Base-by-base conservation (phyloP, 2,113 vertebrate species). In the Caranx ignobilis region DNA sequence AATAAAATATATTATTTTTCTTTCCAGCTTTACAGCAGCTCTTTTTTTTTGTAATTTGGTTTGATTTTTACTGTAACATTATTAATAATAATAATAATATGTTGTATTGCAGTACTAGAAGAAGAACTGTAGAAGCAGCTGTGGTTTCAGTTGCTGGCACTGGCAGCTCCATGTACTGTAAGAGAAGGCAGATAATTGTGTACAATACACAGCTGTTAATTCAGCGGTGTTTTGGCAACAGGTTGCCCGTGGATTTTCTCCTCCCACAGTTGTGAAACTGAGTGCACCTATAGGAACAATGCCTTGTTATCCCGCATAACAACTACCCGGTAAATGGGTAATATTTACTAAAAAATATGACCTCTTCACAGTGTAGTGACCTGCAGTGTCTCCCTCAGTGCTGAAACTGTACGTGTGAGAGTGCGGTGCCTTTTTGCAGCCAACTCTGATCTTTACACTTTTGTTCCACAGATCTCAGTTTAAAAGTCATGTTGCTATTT, bases 401-500 rank as follows among this genome's bases (percentile, higher is more conserved):
- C 26, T 68, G 12, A 59, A 57, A 31, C 19, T 32, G 52, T 31
- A 73, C 12, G 68, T 61, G 5, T 50, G n/a, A 65, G 61, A 26
- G n/a, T 48, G 52, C 56, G 32, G 39, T 2, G 26, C 35, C 52
- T 71, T 50, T 71, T 56, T 76, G 41, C 72, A 77, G 71, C 62
- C 64, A 73, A 84, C 74, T 89, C 67, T 92, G 93, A 93, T 93
- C 91, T 93, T 93, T 93, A 92, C 71, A 93, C 90, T 92, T 91
- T 91, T 92, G 89, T 87, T 83, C 55, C 87, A 87, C 67, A 82
- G 81, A 86, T 79, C 86, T 93, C 92, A 77, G 61, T 94, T 93
- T 95, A 95, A 96, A 96, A 95, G 95, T 95, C 95, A 96, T 88
- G 94, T 95, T 95, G 91, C 95, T 96, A 96, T 95, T 96, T 95